Percentiles rank a stretch among this genome's conserved stretches.
phyloP scores from a whole-genome alignment of 1,140 invertebrate species.

The Calycopis cecrops region DNA sequence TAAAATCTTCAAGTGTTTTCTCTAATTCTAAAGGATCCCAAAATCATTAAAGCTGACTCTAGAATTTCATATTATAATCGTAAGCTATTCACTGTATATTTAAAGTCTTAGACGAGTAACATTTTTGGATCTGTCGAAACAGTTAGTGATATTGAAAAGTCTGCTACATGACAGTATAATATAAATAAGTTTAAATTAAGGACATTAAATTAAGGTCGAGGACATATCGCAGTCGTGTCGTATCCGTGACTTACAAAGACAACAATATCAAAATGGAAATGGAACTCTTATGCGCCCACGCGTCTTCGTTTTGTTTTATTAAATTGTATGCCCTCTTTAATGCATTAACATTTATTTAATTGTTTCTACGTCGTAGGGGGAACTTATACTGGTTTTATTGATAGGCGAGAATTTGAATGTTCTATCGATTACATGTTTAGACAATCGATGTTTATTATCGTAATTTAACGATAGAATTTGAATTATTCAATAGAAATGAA shows the following conservation, averaged over 20 bases:
- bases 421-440: not conserved
- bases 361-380: constrained; percentile 1
- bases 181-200: too few species aligned
- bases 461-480: not conserved
- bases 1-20: too few species aligned
- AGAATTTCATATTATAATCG: too few species aligned
- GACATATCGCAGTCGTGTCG: constrained; percentile 12
- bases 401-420: constrained; percentile 1
- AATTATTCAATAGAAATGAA: too few species aligned
- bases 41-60: too few species aligned
- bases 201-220: too few species aligned
- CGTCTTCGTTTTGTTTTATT: constrained; percentile 1
- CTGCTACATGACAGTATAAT: too few species aligned
- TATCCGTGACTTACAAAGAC: constrained; percentile 11
- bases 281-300: constrained; percentile 12
- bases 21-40: too few species aligned
- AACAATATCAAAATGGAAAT: constrained; percentile 11
- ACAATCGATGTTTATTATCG: constrained; percentile 5
- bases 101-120: too few species aligned
- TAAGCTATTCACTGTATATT: too few species aligned
- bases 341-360: constrained; percentile 7
- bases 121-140: too few species aligned
- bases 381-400: constrained; percentile 1
- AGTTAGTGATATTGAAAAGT: too few species aligned
- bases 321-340: constrained; percentile 8